These are phyloP conservation scores for Brachionus paranguensis DNA, from an alignment of 1,140 invertebrate species.

Conservation along the genomic window DNA sequence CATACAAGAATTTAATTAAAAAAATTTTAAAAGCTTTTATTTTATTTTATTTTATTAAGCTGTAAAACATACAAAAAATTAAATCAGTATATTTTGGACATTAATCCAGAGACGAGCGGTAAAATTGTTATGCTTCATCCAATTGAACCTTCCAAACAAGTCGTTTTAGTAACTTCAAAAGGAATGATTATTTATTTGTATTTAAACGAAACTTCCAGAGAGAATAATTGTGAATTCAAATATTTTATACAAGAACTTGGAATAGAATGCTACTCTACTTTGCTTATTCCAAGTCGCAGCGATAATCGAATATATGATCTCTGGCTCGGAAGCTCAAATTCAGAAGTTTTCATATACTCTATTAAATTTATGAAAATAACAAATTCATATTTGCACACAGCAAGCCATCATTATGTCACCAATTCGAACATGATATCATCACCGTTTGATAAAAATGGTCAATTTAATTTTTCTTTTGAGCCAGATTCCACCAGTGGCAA, in stretches of 20 bases:
- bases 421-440: neutral
- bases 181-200: constrained; percentile 10
- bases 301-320: neutral
- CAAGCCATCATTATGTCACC: constrained; percentile 5
- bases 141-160: neutral
- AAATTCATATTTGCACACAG: neutral
- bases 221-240: neutral
- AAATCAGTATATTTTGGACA: constrained; percentile 25
- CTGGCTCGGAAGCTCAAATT: neutral
- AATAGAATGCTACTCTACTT: neutral
- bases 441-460: neutral
- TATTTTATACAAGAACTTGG: neutral
- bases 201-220: neutral
- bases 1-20: neutral
- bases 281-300: neutral
- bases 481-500: neutral
- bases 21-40: neutral
- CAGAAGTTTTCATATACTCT: neutral
- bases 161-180: neutral
- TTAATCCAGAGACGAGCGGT: neutral
- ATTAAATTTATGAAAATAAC: constrained; percentile 5
- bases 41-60: neutral
- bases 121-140: neutral
- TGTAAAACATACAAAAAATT: constrained; percentile 19
- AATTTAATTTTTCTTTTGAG: constrained; percentile 17